Conservation (phyloP, 2,113 vertebrate genomes). For the Peucedramus taeniatus region DNA sequence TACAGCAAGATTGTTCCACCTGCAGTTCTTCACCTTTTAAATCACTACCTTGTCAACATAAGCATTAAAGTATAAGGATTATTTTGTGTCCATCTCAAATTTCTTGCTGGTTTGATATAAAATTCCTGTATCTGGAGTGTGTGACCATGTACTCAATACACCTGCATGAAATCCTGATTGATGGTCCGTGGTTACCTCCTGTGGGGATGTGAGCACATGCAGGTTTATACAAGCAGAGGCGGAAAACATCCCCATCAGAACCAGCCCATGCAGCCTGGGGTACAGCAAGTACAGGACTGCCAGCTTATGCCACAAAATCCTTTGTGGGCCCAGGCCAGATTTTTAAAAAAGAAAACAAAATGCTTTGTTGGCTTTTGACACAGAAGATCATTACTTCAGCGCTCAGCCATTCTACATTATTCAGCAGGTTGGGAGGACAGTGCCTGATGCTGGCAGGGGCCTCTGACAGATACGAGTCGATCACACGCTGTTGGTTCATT, state of each 20-base stretch:
- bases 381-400: conserved; percentile 45
- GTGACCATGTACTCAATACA: not conserved
- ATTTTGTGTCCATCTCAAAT: not conserved
- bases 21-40: not conserved
- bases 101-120: not conserved
- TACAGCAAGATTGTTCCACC: not conserved
- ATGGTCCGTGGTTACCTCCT: not conserved
- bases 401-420: conserved; percentile 41
- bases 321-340: not conserved
- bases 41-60: not conserved
- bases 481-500: conserved; percentile 53
- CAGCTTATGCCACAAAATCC: conserved; percentile 10
- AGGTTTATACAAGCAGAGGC: not conserved
- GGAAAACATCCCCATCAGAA: not conserved
- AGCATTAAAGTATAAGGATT: not conserved
- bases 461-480: not conserved
- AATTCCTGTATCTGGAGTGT: not conserved
- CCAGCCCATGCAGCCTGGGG: not conserved
- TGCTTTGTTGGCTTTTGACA: conserved; percentile 48
- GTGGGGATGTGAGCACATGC: not conserved
- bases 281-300: not conserved
- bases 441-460: conserved; percentile 37
- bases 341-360: conserved; percentile 41
- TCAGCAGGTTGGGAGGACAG: conserved; percentile 53
- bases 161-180: not conserved